Base-by-base conservation (phyloP, 2,797 vertebrate genomes). In the Argyrosomus regius region DNA sequence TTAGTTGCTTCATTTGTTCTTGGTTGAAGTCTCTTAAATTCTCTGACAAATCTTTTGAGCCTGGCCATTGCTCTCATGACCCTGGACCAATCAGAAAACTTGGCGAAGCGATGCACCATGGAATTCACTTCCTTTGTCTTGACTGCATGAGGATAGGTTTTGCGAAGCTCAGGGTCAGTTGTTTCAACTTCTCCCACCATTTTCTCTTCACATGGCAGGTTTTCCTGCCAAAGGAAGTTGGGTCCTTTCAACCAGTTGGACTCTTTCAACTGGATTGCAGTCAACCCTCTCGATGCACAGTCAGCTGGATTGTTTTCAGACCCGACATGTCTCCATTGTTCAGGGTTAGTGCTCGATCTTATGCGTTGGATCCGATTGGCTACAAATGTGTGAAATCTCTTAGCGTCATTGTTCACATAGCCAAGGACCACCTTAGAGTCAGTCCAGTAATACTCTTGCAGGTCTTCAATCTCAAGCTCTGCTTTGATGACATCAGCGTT, bases 391-490 rank as follows among this genome's bases (percentile, higher is more conserved):
- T 64, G 59, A 31, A 64, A 69, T 0, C 60, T 24, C 17, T 62
- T 70, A 2, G 31, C 62, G 0, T 67, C 62, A 0, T 72, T 54
- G 8, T 79, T 66, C 10, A 67, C 5, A 11, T 72, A 66, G 20
- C 46, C 26, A 18, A 67, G 39, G 0, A 69, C 26, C 26, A 28
- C 26, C 3, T 3, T 28, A 28, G 26, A 28, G 26, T 28, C 3
- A 3, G 26, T 28, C 1, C 67, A 78, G 6, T 66, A 86, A 56
- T 35, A 73, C 3, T 86, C 69, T 61, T 68, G 50, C 4, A 82
- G 8, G 10, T 41, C 54, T 67, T 88, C 50, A 0, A 84, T 60
- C 1, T 87, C 73, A 4, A 89, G 24, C 17, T 90, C 59, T 0
- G 28, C 41, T 60, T 41, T 85, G 0, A 82, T 1, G 0, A 87